Evolutionary conservation across 2,113 vertebrate genomes (phyloP).

Genomic region (Ovis aries): DNA sequence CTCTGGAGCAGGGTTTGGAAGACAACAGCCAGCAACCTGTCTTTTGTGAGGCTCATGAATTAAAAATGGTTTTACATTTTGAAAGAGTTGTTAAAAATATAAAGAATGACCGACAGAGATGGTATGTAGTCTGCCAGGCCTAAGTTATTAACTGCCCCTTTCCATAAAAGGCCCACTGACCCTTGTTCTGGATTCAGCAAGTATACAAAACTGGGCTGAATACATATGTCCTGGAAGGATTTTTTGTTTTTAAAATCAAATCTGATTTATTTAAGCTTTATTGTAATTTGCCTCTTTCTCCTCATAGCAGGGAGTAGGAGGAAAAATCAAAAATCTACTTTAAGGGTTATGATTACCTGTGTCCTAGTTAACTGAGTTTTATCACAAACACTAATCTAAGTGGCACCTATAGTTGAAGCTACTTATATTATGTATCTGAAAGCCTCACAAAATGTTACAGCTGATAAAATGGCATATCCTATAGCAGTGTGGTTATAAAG

Average conservation of each 20-base stretch:
- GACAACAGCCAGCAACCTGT: background rate
- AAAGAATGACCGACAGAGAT: background rate
- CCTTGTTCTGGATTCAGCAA: background rate
- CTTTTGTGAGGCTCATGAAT: background rate
- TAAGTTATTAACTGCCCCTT: background rate
- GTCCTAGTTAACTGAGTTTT: background rate
- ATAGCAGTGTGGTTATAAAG: background rate
- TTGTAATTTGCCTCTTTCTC: background rate
- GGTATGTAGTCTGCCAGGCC: background rate
- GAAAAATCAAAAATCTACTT: background rate
- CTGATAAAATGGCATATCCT: background rate
- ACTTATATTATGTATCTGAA: background rate
- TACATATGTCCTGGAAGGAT: background rate
- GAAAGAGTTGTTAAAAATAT: background rate
- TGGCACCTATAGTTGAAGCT: background rate
- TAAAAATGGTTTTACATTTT: background rate
- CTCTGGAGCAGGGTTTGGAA: background rate
- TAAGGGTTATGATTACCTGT: background rate
- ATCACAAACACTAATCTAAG: background rate
- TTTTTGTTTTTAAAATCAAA: constrained; percentile 15
- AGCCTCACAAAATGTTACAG: constrained; percentile 10
- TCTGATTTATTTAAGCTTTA: constrained; percentile 22
- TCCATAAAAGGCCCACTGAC: background rate
- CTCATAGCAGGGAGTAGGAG: background rate
- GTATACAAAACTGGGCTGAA: background rate